Evolutionary conservation across 2,888 invertebrate genomes (phyloP).

Genomic region (Phytoseiulus persimilis): DNA sequence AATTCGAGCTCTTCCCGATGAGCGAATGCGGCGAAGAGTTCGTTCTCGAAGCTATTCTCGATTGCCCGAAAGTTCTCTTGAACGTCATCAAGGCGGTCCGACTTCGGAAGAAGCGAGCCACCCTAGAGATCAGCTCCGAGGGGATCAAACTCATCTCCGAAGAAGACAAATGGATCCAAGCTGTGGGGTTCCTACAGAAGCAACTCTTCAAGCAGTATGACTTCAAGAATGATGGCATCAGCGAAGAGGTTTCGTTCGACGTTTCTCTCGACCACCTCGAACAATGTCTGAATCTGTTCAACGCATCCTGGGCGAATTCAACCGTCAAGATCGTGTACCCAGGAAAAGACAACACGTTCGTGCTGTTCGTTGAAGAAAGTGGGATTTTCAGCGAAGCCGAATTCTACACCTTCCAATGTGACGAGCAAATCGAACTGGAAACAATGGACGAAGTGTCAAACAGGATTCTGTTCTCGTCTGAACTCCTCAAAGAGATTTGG

Average conservation of each 20-base stretch:
- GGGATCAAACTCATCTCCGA: conserved; percentile 6
- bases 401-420: conserved; percentile 23
- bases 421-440: conserved; percentile 14
- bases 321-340: conserved; percentile 28
- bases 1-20: background rate
- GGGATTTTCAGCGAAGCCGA: conserved; percentile 25
- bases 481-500: conserved; percentile 22
- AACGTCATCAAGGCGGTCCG: conserved; percentile 24
- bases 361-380: conserved; percentile 26
- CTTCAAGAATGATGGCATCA: background rate
- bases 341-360: conserved; percentile 12
- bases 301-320: background rate
- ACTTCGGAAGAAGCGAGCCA: conserved; percentile 14
- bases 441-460: conserved; percentile 7
- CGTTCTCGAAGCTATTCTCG: conserved; percentile 27
- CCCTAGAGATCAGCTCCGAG: background rate
- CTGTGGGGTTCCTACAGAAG: conserved; percentile 6
- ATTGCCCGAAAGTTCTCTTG: conserved; percentile 23
- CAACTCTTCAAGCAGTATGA: conserved; percentile 37
- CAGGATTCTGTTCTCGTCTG: conserved; percentile 10
- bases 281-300: conserved; percentile 30
- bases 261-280: conserved; percentile 34
- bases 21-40: background rate
- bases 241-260: background rate
- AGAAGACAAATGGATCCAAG: conserved; percentile 27